Conservation (phyloP, 37 sponge, comb jelly and placozoan species). For the Amphimedon queenslandica region DNA sequence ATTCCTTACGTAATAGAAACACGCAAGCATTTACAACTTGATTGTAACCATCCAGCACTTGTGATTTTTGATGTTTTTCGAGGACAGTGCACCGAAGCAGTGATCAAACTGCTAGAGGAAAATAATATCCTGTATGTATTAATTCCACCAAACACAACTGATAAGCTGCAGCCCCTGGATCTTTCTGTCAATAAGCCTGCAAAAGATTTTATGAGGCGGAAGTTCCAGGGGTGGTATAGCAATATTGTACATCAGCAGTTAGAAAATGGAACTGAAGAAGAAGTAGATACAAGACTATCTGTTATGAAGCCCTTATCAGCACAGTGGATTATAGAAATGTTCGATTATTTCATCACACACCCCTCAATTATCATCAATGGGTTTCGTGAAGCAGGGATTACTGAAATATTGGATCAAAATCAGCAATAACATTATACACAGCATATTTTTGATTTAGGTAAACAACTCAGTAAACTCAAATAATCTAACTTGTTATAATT, state of each 20-base stretch:
- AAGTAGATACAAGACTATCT: slow-evolving; percentile 18
- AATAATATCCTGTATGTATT: slow-evolving; percentile 17
- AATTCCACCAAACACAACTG: slow-evolving; percentile 55
- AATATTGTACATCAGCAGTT: slow-evolving; percentile 31
- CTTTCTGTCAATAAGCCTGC: slow-evolving; percentile 51
- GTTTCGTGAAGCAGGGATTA: slow-evolving; percentile 53
- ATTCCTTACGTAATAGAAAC: slow-evolving; percentile 37
- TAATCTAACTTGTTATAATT: background rate
- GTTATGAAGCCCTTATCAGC: slow-evolving; percentile 52
- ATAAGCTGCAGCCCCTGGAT: slow-evolving; percentile 52
- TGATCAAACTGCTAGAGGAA: slow-evolving; percentile 14
- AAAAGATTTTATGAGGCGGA: slow-evolving; percentile 37
- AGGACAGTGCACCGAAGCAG: slow-evolving; percentile 24
- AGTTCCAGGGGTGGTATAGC: slow-evolving; percentile 49
- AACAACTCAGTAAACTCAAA: slow-evolving; percentile 3
- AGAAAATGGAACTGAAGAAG: background rate
- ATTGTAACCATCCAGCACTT: slow-evolving; percentile 29
- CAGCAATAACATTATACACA: no score
- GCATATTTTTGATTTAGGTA: background rate
- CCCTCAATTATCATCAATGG: slow-evolving; percentile 41
- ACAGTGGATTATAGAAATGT: slow-evolving; percentile 50
- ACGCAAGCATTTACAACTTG: slow-evolving; percentile 24
- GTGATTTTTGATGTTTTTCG: slow-evolving; percentile 51
- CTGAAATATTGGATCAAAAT: background rate
- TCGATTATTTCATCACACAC: slow-evolving; percentile 29